Percentiles rank a stretch among this genome's conserved stretches.
Evolutionary conservation across 1,140 invertebrate species (phyloP).

Genomic region (Hetaerina americana): DNA sequence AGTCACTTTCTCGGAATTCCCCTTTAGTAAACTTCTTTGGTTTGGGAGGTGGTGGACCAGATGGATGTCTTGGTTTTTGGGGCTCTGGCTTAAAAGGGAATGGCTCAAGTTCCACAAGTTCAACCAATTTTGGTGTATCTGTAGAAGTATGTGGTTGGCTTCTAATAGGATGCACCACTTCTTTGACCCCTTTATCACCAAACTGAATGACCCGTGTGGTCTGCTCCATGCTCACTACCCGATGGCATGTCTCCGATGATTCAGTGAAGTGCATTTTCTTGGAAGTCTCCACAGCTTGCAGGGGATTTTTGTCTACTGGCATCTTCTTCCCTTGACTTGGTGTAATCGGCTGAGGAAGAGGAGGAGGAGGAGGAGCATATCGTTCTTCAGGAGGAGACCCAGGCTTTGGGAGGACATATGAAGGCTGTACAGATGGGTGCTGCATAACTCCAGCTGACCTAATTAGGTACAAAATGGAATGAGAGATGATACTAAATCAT

Average conservation of each 20-base stretch:
- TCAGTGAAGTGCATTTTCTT: conserved; percentile 54
- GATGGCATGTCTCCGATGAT: conserved; percentile 45
- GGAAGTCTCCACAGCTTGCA: conserved; percentile 45
- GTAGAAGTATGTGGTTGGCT: not conserved
- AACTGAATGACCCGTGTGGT: conserved; percentile 53
- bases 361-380: conserved; percentile 37
- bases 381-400: conserved; percentile 42
- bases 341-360: conserved; percentile 30
- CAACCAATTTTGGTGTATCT: conserved; percentile 6
- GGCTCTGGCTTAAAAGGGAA: conserved; percentile 34
- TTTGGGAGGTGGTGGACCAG: conserved; percentile 33
- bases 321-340: conserved; percentile 31
- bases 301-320: conserved; percentile 40
- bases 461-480: not conserved
- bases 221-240: conserved; percentile 51
- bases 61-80: conserved; percentile 23
- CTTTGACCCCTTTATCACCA: conserved; percentile 31
- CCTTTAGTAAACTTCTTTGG: conserved; percentile 54
- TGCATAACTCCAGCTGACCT: not conserved
- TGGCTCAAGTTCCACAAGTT: conserved; percentile 25
- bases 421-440: conserved; percentile 26
- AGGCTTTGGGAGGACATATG: conserved; percentile 34
- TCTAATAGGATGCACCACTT: conserved; percentile 10
- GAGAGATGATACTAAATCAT: too few species aligned
- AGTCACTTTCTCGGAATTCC: conserved; percentile 53